These are phyloP conservation scores for Sebastes hubbsi DNA, from an alignment of 2,797 vertebrate species.

Conservation along the genomic window DNA sequence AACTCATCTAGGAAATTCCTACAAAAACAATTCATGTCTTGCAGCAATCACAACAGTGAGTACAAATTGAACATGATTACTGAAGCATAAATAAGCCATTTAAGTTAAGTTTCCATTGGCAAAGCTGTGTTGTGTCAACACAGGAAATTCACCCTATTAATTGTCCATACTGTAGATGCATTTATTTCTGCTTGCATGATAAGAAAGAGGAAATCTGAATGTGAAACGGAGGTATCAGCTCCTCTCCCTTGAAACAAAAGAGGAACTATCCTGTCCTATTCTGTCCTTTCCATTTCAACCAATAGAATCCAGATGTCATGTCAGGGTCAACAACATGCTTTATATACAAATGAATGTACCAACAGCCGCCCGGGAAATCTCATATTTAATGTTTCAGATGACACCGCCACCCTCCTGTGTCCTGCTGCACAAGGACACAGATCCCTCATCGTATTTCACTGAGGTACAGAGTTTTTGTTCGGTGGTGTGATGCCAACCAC, in stretches of 20 bases:
- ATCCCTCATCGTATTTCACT: no score
- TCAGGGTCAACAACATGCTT: no score
- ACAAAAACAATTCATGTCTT: neutral
- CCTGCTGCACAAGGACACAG: no score
- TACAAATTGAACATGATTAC: neutral
- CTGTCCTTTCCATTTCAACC: no score
- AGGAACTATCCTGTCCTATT: no score
- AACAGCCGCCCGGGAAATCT: no score
- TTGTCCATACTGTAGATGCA: neutral
- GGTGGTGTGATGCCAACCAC: no score
- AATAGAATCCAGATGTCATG: no score
- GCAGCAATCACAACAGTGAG: neutral
- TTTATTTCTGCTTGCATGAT: neutral
- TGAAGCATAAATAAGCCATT: neutral
- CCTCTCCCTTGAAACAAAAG: neutral
- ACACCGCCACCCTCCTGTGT: no score
- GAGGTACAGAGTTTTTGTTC: no score
- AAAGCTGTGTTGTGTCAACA: neutral
- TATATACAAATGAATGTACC: no score
- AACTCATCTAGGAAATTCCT: conserved; percentile 3
- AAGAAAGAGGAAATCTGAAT: neutral
- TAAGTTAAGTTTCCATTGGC: neutral
- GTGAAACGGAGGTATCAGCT: neutral
- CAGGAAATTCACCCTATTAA: neutral
- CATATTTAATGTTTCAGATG: no score